phyloP scores from a whole-genome alignment of 2,888 invertebrate genomes.

The Phengaris arion region DNA sequence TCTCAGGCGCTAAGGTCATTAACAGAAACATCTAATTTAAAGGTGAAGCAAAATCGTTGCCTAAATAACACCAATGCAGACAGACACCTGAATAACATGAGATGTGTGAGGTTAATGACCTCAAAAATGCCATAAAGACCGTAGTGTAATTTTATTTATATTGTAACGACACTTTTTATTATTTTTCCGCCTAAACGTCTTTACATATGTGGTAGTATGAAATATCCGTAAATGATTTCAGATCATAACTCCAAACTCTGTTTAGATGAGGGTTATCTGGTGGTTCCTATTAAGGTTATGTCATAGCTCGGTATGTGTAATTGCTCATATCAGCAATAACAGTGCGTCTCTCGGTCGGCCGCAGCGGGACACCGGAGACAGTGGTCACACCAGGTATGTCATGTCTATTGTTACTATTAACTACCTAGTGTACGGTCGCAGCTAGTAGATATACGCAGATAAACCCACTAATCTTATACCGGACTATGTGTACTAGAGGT shows the following conservation, averaged over 20 bases:
- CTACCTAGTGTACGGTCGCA: neutral
- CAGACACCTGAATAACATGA: too few species aligned
- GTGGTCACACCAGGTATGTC: constrained; percentile 21
- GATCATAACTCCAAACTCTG: neutral
- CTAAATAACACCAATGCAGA: too few species aligned
- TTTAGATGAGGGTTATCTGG: neutral
- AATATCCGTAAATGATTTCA: too few species aligned
- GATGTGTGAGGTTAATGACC: too few species aligned
- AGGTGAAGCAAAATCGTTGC: too few species aligned
- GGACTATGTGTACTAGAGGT: too few species aligned
- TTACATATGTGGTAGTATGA: too few species aligned
- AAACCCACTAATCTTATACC: neutral
- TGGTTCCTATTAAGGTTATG: neutral
- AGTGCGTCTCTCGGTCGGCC: constrained; percentile 21
- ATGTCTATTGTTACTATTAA: constrained; percentile 4
- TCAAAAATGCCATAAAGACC: too few species aligned
- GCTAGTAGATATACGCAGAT: neutral
- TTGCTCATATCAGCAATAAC: constrained; percentile 24
- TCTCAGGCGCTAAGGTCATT: too few species aligned
- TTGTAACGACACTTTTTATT: neutral
- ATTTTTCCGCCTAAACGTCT: neutral
- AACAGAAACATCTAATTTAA: too few species aligned
- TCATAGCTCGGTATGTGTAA: constrained; percentile 12
- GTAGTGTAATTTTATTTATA: too few species aligned
- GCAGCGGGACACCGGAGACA: constrained; percentile 10